Evolutionary conservation across 2,888 invertebrate species (phyloP).

Genomic region (Athripsodes cinereus): DNA sequence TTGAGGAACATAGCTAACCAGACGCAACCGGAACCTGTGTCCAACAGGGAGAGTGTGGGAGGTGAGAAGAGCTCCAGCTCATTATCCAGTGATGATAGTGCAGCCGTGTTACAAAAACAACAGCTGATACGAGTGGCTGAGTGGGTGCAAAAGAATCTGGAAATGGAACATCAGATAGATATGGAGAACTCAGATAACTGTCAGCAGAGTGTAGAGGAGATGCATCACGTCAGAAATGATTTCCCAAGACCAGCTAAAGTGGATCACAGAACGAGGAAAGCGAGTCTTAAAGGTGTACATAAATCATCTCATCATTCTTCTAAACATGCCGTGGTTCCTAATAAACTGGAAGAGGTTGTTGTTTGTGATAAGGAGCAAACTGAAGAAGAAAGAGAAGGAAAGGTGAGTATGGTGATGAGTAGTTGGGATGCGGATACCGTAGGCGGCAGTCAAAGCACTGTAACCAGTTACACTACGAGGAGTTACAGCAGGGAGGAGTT

Average conservation of each 20-base stretch:
- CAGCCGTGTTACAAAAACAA: constrained; percentile 53
- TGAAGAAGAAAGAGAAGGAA: not conserved
- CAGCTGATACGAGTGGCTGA: constrained; percentile 67
- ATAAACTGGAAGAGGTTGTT: not conserved
- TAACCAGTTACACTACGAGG: constrained; percentile 32
- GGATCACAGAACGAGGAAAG: constrained; percentile 18
- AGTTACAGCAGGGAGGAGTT: constrained; percentile 49
- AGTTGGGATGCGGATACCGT: not conserved
- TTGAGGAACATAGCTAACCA: constrained; percentile 18
- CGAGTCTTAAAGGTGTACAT: constrained; percentile 11
- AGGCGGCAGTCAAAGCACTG: not conserved
- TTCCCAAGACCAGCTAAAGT: constrained; percentile 26
- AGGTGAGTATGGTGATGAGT: constrained; percentile 5
- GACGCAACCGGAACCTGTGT: constrained; percentile 17
- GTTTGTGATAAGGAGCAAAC: not conserved
- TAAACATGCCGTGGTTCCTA: not conserved
- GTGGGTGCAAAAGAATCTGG: constrained; percentile 65
- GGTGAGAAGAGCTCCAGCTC: constrained; percentile 48
- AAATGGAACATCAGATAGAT: constrained; percentile 47
- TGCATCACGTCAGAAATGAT: constrained; percentile 26
- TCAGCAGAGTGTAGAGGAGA: constrained; percentile 22
- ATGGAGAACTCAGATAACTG: constrained; percentile 29
- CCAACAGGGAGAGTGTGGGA: constrained; percentile 11
- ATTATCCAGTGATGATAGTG: constrained; percentile 48
- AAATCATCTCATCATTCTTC: constrained; percentile 19